Evolutionary conservation across 2,888 invertebrate genomes (phyloP).

Genomic region (Brachypalpus laphriformis): DNA sequence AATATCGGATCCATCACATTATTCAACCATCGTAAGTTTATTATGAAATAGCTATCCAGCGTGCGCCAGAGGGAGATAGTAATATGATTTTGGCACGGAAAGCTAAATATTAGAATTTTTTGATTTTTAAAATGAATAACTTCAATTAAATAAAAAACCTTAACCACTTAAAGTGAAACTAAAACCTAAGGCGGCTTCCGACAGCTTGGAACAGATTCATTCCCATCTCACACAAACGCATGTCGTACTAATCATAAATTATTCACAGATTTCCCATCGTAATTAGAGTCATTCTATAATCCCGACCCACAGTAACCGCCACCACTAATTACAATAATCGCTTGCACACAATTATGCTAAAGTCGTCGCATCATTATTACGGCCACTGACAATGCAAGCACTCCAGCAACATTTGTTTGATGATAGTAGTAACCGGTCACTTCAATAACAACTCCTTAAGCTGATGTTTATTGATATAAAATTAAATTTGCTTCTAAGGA

Average conservation of each 20-base stretch:
- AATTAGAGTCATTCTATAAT: slow-evolving; percentile 48
- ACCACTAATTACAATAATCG: slow-evolving; percentile 47
- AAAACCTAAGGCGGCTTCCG: slow-evolving; percentile 11
- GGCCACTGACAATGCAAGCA: not conserved
- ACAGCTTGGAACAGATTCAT: not conserved
- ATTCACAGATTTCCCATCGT: slow-evolving; percentile 36
- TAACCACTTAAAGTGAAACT: not conserved
- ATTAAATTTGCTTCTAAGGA: slow-evolving; percentile 33
- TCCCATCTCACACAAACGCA: not conserved
- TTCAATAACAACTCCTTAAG: slow-evolving; percentile 12
- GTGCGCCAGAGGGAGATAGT: no score
- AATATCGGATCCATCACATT: no score
- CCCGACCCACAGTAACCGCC: not conserved
- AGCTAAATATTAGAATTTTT: no score
- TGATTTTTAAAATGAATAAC: no score
- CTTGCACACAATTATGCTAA: slow-evolving; percentile 42
- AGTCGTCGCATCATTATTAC: slow-evolving; percentile 26
- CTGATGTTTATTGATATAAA: slow-evolving; percentile 27
- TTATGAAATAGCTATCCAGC: no score
- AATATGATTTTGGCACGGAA: no score
- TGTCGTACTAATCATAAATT: slow-evolving; percentile 39
- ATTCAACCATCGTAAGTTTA: no score
- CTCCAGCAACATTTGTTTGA: slow-evolving; percentile 11
- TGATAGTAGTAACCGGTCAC: not conserved
- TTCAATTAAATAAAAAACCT: no score